Evolutionary conservation across 2,888 invertebrate genomes (phyloP).

Genomic region (Vesta saturnalis): DNA sequence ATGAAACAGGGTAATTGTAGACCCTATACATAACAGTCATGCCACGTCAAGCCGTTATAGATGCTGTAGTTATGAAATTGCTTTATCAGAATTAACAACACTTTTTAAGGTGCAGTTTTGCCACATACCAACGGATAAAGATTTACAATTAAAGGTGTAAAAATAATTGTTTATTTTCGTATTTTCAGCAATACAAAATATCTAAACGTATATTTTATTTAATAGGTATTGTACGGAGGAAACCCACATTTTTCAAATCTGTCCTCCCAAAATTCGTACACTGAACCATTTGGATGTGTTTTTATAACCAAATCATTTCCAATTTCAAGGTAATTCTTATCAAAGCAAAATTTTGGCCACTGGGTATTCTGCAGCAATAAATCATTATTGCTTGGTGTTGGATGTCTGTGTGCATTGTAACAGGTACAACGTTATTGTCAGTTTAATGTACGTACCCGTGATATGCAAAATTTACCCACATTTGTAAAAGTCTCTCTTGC

Average conservation of each 20-base stretch:
- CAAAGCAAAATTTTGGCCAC: slow-evolving; percentile 36
- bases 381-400: slow-evolving; percentile 15
- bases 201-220: too few relatives aligned
- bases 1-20: too few relatives aligned
- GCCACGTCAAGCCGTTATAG: too few relatives aligned
- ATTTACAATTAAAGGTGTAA: too few relatives aligned
- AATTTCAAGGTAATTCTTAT: slow-evolving; percentile 43
- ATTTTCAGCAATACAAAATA: too few relatives aligned
- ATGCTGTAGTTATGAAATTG: too few relatives aligned
- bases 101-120: too few relatives aligned
- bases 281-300: slow-evolving; percentile 40
- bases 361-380: slow-evolving; percentile 12
- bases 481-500: slow-evolving; percentile 11
- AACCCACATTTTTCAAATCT: slow-evolving; percentile 41
- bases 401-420: slow-evolving; percentile 35
- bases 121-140: too few relatives aligned
- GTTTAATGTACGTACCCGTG: slow-evolving; percentile 25
- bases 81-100: too few relatives aligned
- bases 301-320: slow-evolving; percentile 37
- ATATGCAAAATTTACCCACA: slow-evolving; percentile 31
- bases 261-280: slow-evolving; percentile 42
- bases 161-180: too few relatives aligned
- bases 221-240: slow-evolving; percentile 40
- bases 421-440: slow-evolving; percentile 17
- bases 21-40: too few relatives aligned